These are phyloP conservation scores for Apis florea DNA, from an alignment of 1,140 invertebrate species.

Conservation along the genomic window DNA sequence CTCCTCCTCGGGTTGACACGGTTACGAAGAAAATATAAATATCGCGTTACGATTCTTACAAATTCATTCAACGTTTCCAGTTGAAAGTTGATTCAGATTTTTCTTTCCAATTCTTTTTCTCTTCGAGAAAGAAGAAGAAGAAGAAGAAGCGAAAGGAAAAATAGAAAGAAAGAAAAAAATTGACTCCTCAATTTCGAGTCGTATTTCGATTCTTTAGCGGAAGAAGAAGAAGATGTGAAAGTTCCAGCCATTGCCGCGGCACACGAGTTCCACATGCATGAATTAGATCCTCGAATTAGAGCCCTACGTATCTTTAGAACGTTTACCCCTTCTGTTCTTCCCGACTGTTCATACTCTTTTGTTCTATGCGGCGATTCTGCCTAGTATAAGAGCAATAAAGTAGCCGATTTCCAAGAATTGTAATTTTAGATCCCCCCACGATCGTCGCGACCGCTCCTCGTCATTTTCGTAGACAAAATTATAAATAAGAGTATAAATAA, in stretches of 20 bases:
- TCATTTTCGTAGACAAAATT: not conserved
- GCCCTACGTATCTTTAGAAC: slow-evolving; percentile 63
- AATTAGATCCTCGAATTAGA: slow-evolving; percentile 66
- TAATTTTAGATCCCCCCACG: slow-evolving; percentile 29
- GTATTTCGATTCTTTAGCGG: not conserved
- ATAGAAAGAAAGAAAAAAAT: not conserved
- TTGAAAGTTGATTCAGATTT: not conserved
- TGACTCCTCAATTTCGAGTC: not conserved
- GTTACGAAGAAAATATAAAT: slow-evolving; percentile 20
- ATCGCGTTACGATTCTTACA: not conserved
- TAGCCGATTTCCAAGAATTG: slow-evolving; percentile 30
- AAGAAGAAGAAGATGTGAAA: not conserved
- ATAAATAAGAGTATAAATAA: not conserved
- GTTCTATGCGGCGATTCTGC: slow-evolving; percentile 34
- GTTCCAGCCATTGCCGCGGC: not conserved
- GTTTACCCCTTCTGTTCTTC: slow-evolving; percentile 49
- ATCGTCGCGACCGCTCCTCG: not conserved
- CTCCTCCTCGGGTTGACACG: slow-evolving; percentile 30
- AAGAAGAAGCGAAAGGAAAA: not conserved
- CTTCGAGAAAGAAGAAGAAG: not conserved
- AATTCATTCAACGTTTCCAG: slow-evolving; percentile 16
- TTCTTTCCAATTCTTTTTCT: not conserved
- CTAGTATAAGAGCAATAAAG: slow-evolving; percentile 18
- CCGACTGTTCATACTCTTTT: slow-evolving; percentile 28
- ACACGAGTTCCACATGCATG: slow-evolving; percentile 19